Evolutionary conservation across 1,140 invertebrate genomes (phyloP), one percentile per base, ranked within the genome.

Genomic region (Cardiocondyla obscurior): DNA sequence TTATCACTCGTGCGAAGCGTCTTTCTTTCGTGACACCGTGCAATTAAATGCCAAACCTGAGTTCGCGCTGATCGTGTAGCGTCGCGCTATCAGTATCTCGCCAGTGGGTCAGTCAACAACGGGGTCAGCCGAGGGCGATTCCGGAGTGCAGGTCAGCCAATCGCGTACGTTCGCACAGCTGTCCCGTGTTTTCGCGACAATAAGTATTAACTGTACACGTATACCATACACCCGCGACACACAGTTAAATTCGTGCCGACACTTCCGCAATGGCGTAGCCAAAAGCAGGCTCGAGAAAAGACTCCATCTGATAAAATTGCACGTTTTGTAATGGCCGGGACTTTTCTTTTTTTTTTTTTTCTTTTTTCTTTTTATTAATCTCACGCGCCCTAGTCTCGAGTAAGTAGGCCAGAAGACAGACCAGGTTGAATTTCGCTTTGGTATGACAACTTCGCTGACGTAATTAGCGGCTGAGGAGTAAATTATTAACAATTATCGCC

Each of bases 101-200:
- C 83, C 87, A 92, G 90, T 92, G 90, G 92, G 92, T 92, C 92
- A 93, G 90, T 90, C 89, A 89, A 89, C 89, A 92, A 92, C 83
- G 90, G 83, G 91, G 92, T 92, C 91, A 91, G 83, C 81, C 86
- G 88, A 90, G 89, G 90, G 91, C 92, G 89, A 92, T 86, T 90
- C 70, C 77, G 87, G 89, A 90, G 82, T 87, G 69, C 81, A 82
- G 88, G 88, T 90, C 88, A 88, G 74, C 88, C 91, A 92, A 91
- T 92, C 89, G 70, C 82, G 76, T 82, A 83, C 60, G 57, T 22
- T 73, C 84, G 79, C 84, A 51, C 79, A 62, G 53, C 25, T n/a
- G 19, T 14, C 28, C 55, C 73, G 46, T 79, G 55, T 85, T 70
- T 69, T 87, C 81, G 82, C 86, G 81, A 89, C 88, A 90, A 90